These are phyloP conservation scores for Procambarus clarkii DNA, from an alignment of 1,140 invertebrate genomes.

Conservation along the genomic window DNA sequence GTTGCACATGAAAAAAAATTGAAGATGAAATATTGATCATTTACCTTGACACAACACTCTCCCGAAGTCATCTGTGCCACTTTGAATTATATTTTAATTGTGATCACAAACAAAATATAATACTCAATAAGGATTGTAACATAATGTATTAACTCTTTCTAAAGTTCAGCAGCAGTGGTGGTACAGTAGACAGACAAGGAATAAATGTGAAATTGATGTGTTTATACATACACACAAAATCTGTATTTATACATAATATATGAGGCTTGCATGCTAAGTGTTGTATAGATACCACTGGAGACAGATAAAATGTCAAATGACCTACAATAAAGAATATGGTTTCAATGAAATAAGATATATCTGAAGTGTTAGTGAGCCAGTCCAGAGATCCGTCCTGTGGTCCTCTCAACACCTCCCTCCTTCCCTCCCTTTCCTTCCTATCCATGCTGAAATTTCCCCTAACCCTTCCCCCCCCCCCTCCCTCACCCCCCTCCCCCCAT, in stretches of 20 bases:
- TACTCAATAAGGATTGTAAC: too few species aligned
- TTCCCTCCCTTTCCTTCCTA: neutral
- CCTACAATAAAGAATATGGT: neutral
- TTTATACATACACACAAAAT: too few species aligned
- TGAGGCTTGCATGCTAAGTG: too few species aligned
- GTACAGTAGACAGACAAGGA: too few species aligned
- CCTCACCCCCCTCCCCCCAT: neutral
- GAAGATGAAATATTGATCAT: neutral
- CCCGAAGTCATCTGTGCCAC: neutral
- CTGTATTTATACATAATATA: too few species aligned
- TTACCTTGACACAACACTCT: neutral
- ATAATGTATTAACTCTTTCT: too few species aligned
- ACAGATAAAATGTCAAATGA: too few species aligned
- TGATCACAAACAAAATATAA: neutral
- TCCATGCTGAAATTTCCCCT: neutral
- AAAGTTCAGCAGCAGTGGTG: too few species aligned
- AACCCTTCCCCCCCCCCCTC: neutral
- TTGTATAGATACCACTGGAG: too few species aligned
- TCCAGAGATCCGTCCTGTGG: slow-evolving; percentile 66
- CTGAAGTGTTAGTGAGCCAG: neutral
- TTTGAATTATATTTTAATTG: neutral
- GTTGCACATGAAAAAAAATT: neutral
- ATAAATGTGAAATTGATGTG: too few species aligned
- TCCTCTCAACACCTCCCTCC: slow-evolving; percentile 35
- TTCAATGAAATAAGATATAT: slow-evolving; percentile 1